Conservation (phyloP, 2,888 invertebrate species). For the Luffia ferchaultella region DNA sequence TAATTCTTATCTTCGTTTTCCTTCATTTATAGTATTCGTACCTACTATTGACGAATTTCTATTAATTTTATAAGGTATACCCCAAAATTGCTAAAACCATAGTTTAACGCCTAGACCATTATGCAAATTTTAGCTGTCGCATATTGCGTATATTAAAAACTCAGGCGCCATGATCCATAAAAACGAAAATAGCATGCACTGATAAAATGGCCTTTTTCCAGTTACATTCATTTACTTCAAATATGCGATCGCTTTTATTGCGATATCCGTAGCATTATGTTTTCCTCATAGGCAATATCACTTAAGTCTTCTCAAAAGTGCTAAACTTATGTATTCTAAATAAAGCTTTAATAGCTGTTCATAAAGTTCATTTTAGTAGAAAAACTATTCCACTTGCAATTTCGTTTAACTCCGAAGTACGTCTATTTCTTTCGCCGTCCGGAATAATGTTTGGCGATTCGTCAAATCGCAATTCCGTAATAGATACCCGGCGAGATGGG, state of each 20-base stretch:
- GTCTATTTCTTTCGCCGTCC: constrained; percentile 60
- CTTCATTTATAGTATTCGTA: neutral
- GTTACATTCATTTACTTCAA: too few species aligned
- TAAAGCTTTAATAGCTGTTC: neutral
- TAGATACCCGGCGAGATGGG: constrained; percentile 57
- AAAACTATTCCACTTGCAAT: constrained; percentile 20
- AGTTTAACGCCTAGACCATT: neutral
- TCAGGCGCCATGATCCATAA: neutral
- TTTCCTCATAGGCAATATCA: constrained; percentile 35
- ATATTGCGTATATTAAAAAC: neutral
- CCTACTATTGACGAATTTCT: neutral
- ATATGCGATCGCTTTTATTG: constrained; percentile 44
- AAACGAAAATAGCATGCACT: too few species aligned
- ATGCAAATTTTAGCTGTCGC: neutral
- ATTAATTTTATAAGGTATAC: neutral
- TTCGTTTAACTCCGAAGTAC: constrained; percentile 46
- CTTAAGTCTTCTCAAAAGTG: neutral
- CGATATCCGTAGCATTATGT: constrained; percentile 40
- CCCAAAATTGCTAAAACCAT: neutral
- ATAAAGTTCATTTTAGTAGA: constrained; percentile 26
- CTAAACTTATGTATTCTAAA: neutral
- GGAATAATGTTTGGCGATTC: constrained; percentile 62
- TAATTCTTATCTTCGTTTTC: neutral
- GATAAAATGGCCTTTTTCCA: too few species aligned
- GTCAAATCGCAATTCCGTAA: constrained; percentile 65